These are phyloP conservation scores for Dryococelus australis DNA, from an alignment of 2,888 invertebrate species.

Conservation along the genomic window DNA sequence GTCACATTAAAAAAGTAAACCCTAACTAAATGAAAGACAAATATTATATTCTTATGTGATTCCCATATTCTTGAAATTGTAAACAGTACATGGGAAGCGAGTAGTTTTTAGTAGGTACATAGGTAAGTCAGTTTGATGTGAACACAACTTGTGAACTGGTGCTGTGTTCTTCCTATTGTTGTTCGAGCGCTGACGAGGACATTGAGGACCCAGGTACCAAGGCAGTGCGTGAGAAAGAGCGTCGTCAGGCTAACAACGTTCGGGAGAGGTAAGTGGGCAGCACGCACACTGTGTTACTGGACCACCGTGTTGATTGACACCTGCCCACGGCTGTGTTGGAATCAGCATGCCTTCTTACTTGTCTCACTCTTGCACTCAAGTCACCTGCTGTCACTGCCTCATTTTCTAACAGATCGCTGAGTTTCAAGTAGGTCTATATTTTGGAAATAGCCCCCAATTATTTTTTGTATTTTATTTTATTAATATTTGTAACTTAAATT, in stretches of 20 bases:
- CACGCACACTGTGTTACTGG: neutral
- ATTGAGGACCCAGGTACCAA: slow-evolving; percentile 88
- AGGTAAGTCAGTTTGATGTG: too few species aligned
- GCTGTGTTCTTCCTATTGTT: slow-evolving; percentile 60
- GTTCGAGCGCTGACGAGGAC: slow-evolving; percentile 84
- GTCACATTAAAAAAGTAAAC: too few species aligned
- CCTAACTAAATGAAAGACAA: too few species aligned
- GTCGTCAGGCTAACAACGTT: slow-evolving; percentile 97
- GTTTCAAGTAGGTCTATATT: too few species aligned
- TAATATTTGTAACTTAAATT: too few species aligned
- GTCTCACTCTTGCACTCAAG: slow-evolving; percentile 41
- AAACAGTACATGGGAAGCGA: too few species aligned
- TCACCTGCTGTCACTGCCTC: slow-evolving; percentile 32
- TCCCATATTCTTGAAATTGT: too few species aligned
- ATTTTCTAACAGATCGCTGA: too few species aligned
- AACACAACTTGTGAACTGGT: neutral
- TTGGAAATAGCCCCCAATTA: too few species aligned
- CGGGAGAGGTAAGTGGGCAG: slow-evolving; percentile 84
- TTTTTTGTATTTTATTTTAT: too few species aligned
- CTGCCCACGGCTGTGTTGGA: neutral
- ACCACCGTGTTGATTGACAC: neutral
- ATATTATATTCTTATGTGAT: too few species aligned
- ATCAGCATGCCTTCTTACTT: slow-evolving; percentile 24
- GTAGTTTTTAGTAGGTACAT: too few species aligned
- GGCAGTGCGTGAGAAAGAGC: slow-evolving; percentile 92